A percentile compares a stretch with the other conserved stretches of the same genome.
These are phyloP conservation scores for Anoplolepis gracilipes DNA, from an alignment of 1,140 invertebrate species.

Conservation along the genomic window DNA sequence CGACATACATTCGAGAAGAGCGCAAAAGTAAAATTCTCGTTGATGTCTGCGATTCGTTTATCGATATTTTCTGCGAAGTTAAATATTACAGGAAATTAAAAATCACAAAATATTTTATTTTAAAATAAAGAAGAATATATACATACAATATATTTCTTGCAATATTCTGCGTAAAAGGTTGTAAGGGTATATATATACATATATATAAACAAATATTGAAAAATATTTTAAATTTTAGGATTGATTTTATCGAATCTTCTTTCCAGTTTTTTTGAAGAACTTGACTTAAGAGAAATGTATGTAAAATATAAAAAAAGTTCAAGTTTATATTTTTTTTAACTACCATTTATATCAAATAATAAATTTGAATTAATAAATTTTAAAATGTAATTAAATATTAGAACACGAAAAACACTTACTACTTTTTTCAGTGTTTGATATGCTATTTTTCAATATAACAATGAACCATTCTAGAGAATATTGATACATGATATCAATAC, in stretches of 20 bases:
- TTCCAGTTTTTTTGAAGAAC: too few relatives aligned
- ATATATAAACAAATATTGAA: neutral
- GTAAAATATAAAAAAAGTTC: too few relatives aligned
- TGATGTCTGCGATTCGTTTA: conserved; percentile 88
- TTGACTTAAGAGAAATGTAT: too few relatives aligned
- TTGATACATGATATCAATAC: conserved; percentile 93
- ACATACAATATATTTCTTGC: too few relatives aligned
- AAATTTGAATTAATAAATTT: neutral
- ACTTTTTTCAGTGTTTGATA: conserved; percentile 88
- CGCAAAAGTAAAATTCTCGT: conserved; percentile 89
- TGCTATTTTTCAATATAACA: conserved; percentile 89
- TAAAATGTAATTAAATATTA: neutral
- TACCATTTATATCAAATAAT: neutral
- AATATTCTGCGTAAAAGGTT: too few relatives aligned
- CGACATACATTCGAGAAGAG: conserved; percentile 90
- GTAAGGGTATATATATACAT: neutral
- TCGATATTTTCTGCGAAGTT: conserved; percentile 87
- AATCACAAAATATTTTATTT: neutral
- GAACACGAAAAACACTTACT: conserved; percentile 70
- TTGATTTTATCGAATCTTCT: too few relatives aligned
- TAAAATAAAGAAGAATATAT: too few relatives aligned
- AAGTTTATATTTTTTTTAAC: neutral
- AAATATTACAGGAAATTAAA: conserved; percentile 39
- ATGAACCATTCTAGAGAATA: conserved; percentile 92
- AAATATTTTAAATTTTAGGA: neutral